Percentiles rank a stretch among this genome's conserved stretches.
phyloP scores from a whole-genome alignment of 2,113 vertebrate species.

The Oreamnos americanus region DNA sequence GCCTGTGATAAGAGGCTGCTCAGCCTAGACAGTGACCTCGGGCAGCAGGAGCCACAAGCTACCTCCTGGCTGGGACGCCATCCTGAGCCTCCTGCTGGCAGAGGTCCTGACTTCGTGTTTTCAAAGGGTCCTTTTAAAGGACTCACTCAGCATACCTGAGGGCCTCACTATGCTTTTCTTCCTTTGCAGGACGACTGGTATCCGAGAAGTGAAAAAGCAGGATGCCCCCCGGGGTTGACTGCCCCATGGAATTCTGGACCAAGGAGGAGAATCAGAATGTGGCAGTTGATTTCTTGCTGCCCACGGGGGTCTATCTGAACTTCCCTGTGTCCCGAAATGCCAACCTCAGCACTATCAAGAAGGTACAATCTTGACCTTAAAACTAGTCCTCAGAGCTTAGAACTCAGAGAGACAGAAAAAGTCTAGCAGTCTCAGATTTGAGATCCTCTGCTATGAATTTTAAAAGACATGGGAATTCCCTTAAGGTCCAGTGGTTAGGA shows the following conservation, averaged over 20 bases:
- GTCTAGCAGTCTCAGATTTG: neutral
- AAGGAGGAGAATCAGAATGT: constrained; percentile 89
- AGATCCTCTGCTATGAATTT: neutral
- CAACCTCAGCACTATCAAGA: constrained; percentile 93
- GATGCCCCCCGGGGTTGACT: constrained; percentile 96
- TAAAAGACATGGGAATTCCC: neutral
- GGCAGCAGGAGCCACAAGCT: neutral
- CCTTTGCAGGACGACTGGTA: constrained; percentile 80
- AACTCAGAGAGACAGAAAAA: neutral
- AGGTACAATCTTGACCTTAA: constrained; percentile 78
- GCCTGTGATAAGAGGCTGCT: neutral
- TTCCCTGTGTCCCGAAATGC: constrained; percentile 90
- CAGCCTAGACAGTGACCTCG: neutral
- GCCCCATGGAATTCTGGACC: constrained; percentile 94
- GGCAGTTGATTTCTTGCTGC: constrained; percentile 94
- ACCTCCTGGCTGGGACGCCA: neutral
- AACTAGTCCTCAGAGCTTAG: no score
- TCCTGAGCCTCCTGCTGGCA: neutral
- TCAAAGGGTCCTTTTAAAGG: neutral
- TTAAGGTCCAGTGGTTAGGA: neutral
- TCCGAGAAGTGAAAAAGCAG: constrained; percentile 83
- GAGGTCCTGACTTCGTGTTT: neutral
- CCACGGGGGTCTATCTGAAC: constrained; percentile 95
- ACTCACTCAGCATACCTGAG: neutral
- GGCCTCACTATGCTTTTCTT: neutral